A percentile compares a stretch with the other conserved stretches of the same genome.
Evolutionary conservation across 2,888 invertebrate genomes (phyloP).

Genomic region (Artemia sp.): DNA sequence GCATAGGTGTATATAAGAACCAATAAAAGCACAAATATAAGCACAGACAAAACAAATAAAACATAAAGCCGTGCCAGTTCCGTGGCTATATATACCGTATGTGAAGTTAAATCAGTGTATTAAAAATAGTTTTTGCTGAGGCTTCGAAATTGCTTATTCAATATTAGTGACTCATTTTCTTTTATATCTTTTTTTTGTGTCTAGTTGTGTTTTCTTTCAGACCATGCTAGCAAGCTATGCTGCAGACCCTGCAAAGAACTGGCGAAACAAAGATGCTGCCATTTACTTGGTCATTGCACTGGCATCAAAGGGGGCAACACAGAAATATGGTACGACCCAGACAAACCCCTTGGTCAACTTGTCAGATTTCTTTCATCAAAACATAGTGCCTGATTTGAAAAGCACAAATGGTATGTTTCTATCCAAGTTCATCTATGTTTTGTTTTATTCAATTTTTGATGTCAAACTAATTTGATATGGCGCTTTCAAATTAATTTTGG

Average conservation of each 20-base stretch:
- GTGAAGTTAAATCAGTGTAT: too few species aligned
- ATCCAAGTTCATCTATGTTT: constrained; percentile 20
- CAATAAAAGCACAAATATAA: too few species aligned
- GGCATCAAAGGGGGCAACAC: constrained; percentile 71
- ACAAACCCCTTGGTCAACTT: constrained; percentile 76
- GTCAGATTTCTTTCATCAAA: constrained; percentile 66
- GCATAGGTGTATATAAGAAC: too few species aligned
- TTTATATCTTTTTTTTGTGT: too few species aligned
- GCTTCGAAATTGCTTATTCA: too few species aligned
- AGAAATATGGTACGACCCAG: constrained; percentile 76
- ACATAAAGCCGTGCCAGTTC: too few species aligned
- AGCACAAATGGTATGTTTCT: constrained; percentile 44
- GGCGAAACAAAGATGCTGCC: constrained; percentile 90
- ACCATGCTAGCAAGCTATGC: constrained; percentile 59
- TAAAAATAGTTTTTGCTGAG: too few species aligned
- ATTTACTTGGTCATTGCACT: constrained; percentile 89
- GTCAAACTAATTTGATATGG: too few species aligned
- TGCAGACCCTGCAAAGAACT: constrained; percentile 54
- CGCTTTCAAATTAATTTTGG: too few species aligned
- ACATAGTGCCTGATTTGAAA: constrained; percentile 70
- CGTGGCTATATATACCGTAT: too few species aligned
- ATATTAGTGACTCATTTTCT: too few species aligned
- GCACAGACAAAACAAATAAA: too few species aligned
- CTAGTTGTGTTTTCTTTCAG: constrained; percentile 32
- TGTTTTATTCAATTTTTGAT: background rate